phyloP scores from a whole-genome alignment of 2,113 vertebrate species.

The Labeo catla region DNA sequence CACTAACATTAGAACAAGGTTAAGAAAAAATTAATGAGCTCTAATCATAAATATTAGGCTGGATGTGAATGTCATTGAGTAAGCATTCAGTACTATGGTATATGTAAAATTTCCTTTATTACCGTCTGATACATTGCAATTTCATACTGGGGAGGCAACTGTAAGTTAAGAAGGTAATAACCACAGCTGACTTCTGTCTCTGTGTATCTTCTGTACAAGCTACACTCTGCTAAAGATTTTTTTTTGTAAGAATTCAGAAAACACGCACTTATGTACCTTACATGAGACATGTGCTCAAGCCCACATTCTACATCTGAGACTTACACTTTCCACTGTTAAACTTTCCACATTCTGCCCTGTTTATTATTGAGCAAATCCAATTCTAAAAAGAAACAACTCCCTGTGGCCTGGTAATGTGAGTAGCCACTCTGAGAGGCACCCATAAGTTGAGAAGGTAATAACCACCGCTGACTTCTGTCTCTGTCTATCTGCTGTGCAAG shows the following conservation, averaged over 20 bases:
- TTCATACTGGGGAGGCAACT: slow-evolving; percentile 31
- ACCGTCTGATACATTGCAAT: neutral
- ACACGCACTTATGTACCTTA: neutral
- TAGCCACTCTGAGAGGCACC: slow-evolving; percentile 49
- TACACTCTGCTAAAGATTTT: neutral
- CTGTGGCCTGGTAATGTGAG: slow-evolving; percentile 61
- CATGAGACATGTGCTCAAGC: neutral
- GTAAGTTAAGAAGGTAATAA: slow-evolving; percentile 70
- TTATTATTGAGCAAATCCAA: slow-evolving; percentile 75
- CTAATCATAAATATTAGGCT: too few relatives aligned
- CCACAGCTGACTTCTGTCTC: slow-evolving; percentile 48
- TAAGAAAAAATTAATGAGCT: too few relatives aligned
- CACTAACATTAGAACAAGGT: too few relatives aligned
- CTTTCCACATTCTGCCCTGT: slow-evolving; percentile 59
- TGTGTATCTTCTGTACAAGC: slow-evolving; percentile 6
- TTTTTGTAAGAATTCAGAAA: neutral
- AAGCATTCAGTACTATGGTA: neutral
- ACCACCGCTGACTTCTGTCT: slow-evolving; percentile 53
- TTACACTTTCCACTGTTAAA: neutral
- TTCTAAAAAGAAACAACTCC: slow-evolving; percentile 71
- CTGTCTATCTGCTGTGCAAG: slow-evolving; percentile 1
- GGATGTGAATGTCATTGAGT: too few relatives aligned
- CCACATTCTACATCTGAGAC: neutral
- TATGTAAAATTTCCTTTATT: neutral
- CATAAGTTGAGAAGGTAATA: slow-evolving; percentile 69